Conservation (phyloP, 1,140 invertebrate species). For the Camponotus vicinus region DNA sequence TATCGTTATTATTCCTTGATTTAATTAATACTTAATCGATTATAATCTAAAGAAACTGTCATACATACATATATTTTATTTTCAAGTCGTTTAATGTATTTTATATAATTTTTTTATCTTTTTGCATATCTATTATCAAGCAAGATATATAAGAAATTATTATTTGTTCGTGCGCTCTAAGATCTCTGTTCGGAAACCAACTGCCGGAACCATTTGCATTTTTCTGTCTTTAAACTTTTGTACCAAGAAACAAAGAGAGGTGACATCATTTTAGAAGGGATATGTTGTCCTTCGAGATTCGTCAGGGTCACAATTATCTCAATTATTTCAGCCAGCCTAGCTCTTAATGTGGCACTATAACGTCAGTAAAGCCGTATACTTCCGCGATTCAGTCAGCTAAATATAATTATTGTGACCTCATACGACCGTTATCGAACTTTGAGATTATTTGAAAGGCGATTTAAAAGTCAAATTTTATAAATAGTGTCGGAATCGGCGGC, state of each 20-base stretch:
- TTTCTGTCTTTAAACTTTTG: slow-evolving; percentile 59
- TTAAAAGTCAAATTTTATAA: slow-evolving; percentile 6
- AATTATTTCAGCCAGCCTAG: slow-evolving; percentile 81
- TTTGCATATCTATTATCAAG: background rate
- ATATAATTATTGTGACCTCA: background rate
- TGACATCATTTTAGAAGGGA: slow-evolving; percentile 72
- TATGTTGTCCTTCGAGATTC: slow-evolving; percentile 76
- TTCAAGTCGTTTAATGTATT: background rate
- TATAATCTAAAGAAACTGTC: background rate
- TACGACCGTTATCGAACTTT: slow-evolving; percentile 9
- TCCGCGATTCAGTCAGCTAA: slow-evolving; percentile 35
- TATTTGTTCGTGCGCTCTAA: slow-evolving; percentile 28
- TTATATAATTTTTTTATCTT: background rate
- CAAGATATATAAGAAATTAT: slow-evolving; percentile 6
- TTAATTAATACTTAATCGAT: background rate
- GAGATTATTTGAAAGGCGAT: background rate
- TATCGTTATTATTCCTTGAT: background rate
- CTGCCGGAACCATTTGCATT: slow-evolving; percentile 62
- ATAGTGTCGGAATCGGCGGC: background rate
- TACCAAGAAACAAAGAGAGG: slow-evolving; percentile 53
- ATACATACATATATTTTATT: background rate
- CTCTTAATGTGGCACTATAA: slow-evolving; percentile 63
- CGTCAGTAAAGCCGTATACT: slow-evolving; percentile 54
- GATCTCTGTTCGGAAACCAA: slow-evolving; percentile 32
- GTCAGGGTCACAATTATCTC: slow-evolving; percentile 75